Evolutionary conservation across 2,113 vertebrate species (phyloP), one percentile per base, ranked within the genome.

Genomic region (Dipodomys stephensi): DNA sequence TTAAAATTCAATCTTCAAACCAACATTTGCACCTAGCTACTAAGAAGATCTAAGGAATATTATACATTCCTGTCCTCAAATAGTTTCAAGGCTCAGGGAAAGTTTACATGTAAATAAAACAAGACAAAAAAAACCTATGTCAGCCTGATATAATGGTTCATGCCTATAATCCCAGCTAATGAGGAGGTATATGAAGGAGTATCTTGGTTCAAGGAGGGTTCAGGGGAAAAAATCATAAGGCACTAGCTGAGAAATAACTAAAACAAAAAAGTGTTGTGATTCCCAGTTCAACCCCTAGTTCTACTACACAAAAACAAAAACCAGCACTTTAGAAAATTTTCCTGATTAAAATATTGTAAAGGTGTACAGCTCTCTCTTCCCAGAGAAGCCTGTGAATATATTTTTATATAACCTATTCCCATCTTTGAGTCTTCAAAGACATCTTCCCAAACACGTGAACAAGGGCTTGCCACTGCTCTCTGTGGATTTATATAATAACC

Each of bases 1-100:
- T 53, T 84, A 83, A 89, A 94, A 82, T 71, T 27, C 11, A 88
- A n/a, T 89, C 88, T 83, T 90, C 72, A 89, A 83, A 92, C 39
- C 71, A 91, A 57, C 23, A 80, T 32, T 73, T 71, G 65, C 6
- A 57, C 18, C 7, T 76, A 73, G 53, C 18, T 64, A 68, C 27
- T 80, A 68, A 93, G 60, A 18, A 68, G 69, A 67, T 46, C 72
- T 91, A 71, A 25, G 30, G 11, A 73, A 62, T 68, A 62, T 90
- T 35, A 72, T 4, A 35, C 23, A 44, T 1, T 39, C 16, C 60
- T 82, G 32, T n/a, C 28, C 44, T 95, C 71, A 81, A 83, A 68
- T 12, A 86, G 72, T 77, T 83, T 72, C 18, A 28, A 89, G 18
- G 44, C 39, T 83, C 62, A 4, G 23, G 13, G 27, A 44, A 92